A percentile compares a stretch with the other conserved stretches of the same genome.
These are phyloP conservation scores for Lissocephala sabroskyi DNA, from an alignment of 2,888 invertebrate species.

Conservation along the genomic window DNA sequence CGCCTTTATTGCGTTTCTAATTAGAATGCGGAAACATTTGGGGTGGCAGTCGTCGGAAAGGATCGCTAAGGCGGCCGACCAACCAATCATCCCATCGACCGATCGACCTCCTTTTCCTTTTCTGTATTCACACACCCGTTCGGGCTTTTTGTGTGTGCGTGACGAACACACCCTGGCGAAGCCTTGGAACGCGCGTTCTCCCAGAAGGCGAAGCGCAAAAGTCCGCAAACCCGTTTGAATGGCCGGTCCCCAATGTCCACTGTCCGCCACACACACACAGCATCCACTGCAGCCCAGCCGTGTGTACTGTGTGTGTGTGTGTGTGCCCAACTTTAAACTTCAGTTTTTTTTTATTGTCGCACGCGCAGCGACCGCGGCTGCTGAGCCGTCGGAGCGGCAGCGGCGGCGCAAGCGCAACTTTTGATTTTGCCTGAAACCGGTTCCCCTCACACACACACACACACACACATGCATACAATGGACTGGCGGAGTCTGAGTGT, in stretches of 20 bases:
- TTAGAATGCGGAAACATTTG: too few relatives aligned
- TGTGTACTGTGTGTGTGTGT: too few relatives aligned
- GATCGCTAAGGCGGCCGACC: too few relatives aligned
- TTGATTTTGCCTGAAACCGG: slow-evolving; percentile 63
- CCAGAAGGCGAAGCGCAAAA: slow-evolving; percentile 49
- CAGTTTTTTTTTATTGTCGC: slow-evolving; percentile 18
- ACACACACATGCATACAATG: too few relatives aligned
- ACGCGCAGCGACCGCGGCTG: slow-evolving; percentile 23
- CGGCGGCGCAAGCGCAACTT: slow-evolving; percentile 51
- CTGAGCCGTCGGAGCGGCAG: slow-evolving; percentile 10
- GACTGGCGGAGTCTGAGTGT: slow-evolving; percentile 15
- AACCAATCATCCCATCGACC: too few relatives aligned
- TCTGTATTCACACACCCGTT: slow-evolving; percentile 10
- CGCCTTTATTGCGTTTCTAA: too few relatives aligned
- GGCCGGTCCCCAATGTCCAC: slow-evolving; percentile 13
- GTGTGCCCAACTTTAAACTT: slow-evolving; percentile 24
- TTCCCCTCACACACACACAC: slow-evolving; percentile 22
- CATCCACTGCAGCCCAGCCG: neutral
- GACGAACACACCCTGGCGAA: slow-evolving; percentile 49
- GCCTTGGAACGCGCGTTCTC: slow-evolving; percentile 58
- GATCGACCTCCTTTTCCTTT: slow-evolving; percentile 51
- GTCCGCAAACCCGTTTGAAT: slow-evolving; percentile 28
- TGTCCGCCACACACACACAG: neutral
- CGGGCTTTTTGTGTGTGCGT: neutral
- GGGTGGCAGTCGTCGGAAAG: too few relatives aligned